Evolutionary conservation across 2,888 invertebrate species (phyloP).

Genomic region (Lasioglossum malachurum): DNA sequence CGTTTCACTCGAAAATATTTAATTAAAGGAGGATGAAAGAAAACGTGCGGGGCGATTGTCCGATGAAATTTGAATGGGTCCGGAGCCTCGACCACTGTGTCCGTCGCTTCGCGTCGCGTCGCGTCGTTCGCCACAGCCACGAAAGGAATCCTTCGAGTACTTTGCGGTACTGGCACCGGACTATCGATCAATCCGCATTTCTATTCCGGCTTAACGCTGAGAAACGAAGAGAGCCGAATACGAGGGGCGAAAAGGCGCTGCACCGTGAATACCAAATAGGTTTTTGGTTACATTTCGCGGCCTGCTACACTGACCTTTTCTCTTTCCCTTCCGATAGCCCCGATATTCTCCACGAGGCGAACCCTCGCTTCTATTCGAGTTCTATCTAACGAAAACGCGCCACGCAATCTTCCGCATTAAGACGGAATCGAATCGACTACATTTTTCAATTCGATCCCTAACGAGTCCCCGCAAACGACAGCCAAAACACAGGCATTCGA

Average conservation of each 20-base stretch:
- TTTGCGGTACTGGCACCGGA: slow-evolving; percentile 47
- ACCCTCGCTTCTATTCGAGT: slow-evolving; percentile 22
- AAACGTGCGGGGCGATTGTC: neutral
- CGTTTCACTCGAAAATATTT: neutral
- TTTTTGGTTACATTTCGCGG: slow-evolving; percentile 67
- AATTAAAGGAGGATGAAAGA: neutral
- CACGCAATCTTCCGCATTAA: slow-evolving; percentile 9
- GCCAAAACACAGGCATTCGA: accelerated
- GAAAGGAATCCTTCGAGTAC: slow-evolving; percentile 56
- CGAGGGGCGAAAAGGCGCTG: slow-evolving; percentile 66
- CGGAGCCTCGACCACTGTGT: slow-evolving; percentile 11
- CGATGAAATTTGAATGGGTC: slow-evolving; percentile 8
- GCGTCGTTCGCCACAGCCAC: slow-evolving; percentile 19
- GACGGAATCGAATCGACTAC: neutral
- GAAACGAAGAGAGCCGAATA: slow-evolving; percentile 63
- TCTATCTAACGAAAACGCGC: slow-evolving; percentile 35
- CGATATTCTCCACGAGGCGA: slow-evolving; percentile 24
- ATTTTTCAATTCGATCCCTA: neutral
- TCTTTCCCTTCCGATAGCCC: slow-evolving; percentile 42
- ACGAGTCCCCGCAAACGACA: neutral
- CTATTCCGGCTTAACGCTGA: slow-evolving; percentile 66
- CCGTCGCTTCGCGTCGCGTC: neutral
- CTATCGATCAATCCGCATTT: slow-evolving; percentile 72
- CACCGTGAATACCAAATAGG: slow-evolving; percentile 77
- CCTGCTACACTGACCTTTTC: slow-evolving; percentile 56